These are phyloP conservation scores for Cryptoblepharus egeriae DNA, from an alignment of 2,797 vertebrate genomes.

Conservation along the genomic window DNA sequence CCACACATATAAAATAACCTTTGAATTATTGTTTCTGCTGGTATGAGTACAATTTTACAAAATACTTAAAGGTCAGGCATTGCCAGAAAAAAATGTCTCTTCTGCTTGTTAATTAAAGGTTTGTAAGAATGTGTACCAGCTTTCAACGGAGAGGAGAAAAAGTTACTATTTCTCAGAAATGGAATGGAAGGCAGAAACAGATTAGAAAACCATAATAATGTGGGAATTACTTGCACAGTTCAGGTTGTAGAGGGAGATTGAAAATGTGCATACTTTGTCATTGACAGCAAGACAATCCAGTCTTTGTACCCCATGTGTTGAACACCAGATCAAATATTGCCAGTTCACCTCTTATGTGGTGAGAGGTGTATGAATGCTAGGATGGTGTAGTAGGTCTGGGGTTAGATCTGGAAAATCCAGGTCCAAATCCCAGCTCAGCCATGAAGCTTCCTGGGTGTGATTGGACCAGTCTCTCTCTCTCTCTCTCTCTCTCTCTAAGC, in stretches of 20 bases:
- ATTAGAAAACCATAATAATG: background rate
- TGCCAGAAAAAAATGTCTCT: conserved; percentile 64
- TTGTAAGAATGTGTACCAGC: conserved; percentile 46
- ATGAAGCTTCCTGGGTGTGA: too few species aligned
- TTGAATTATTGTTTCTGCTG: conserved; percentile 66
- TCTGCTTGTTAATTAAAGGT: conserved; percentile 64
- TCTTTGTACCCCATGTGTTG: background rate
- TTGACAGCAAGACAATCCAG: background rate
- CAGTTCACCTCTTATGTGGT: background rate
- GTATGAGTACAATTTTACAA: conserved; percentile 61
- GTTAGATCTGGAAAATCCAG: too few species aligned
- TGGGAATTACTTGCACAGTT: background rate
- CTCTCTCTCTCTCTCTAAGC: too few species aligned
- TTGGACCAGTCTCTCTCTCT: too few species aligned
- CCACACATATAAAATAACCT: conserved; percentile 58
- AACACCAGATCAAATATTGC: background rate
- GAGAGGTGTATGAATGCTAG: too few species aligned
- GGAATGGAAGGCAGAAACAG: background rate
- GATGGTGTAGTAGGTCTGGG: too few species aligned
- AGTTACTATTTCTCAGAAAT: background rate
- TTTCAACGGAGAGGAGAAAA: background rate
- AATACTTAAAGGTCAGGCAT: conserved; percentile 70
- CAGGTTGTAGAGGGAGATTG: background rate
- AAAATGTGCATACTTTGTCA: background rate
- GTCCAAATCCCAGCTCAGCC: too few species aligned